Base-by-base conservation (phyloP, 2,797 vertebrate genomes). In the Psittacula derbiana region DNA sequence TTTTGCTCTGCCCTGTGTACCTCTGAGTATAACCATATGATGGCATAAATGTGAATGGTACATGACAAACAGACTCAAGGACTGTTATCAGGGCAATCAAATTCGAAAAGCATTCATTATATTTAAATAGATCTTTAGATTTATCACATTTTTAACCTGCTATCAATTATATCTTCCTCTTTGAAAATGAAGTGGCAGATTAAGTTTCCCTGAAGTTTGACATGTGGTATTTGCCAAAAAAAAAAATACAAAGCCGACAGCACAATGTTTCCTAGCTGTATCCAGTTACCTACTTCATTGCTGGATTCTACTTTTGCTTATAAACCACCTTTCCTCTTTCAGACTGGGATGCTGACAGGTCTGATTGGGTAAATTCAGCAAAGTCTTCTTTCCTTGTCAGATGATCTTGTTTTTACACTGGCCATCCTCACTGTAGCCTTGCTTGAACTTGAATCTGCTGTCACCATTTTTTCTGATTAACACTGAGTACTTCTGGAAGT, bases 171-270 rank as follows among this genome's bases (percentile, higher is more conserved):
- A 4, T 27, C 8, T 80, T 14, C 5, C 5, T 1, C 6, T 81
- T 86, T 78, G 17, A 33, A 28, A 13, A 31, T 15, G 43, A 80
- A 57, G 14, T 16, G 18, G 16, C 20, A 80, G 36, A 52, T n/a
- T 17, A 40, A 43, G 23, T 70, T 70, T 74, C 15, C 1, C 4
- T 50, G 2, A 19, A 25, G 8, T 43, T n/a, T 66, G n/a, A 36
- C 17, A 28, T 55, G 50, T 43, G 11, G 7, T 44, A 55, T 50
- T 64, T 55, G 44, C 24, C 33, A 74, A 80, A 36, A 36, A 70
- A 36, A 70, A 33, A 70, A 61, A 49, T 11, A 8, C 8, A 4
- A 80, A 24, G 5, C 15, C 0, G 0, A 33, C 2, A 47, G 2
- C 1, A 1, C 85, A 30, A 17, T 16, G 20, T 7, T 86, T 94